These are phyloP conservation scores for Latrodectus geometricus DNA, from an alignment of 1,140 invertebrate genomes.

Conservation along the genomic window DNA sequence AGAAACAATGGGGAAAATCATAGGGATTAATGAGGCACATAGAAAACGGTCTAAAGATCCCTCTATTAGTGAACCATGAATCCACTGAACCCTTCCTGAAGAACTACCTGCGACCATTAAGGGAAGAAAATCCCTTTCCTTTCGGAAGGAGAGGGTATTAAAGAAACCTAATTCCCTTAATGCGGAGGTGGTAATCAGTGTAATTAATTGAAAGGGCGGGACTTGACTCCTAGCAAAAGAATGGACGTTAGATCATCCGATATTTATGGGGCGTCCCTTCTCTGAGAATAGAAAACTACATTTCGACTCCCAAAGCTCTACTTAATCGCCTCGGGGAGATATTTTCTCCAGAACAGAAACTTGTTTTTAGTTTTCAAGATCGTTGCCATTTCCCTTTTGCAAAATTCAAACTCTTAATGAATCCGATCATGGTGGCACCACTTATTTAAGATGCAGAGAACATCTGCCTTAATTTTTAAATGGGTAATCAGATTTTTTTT, in stretches of 20 bases:
- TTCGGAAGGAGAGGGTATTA: neutral
- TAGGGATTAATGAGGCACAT: slow-evolving; percentile 28
- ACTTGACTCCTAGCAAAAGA: slow-evolving; percentile 21
- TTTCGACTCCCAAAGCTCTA: slow-evolving; percentile 4
- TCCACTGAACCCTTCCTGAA: neutral
- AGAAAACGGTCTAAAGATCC: slow-evolving; percentile 28
- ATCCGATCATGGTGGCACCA: too few species aligned
- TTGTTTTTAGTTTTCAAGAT: too few species aligned
- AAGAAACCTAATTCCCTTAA: slow-evolving; percentile 56
- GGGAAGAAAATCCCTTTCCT: neutral
- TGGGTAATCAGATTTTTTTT: too few species aligned
- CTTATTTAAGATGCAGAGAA: too few species aligned
- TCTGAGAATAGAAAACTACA: slow-evolving; percentile 35
- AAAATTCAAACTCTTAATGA: too few species aligned
- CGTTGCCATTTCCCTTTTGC: too few species aligned
- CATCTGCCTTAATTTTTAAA: too few species aligned
- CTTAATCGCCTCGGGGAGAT: slow-evolving; percentile 18
- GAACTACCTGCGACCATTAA: slow-evolving; percentile 41
- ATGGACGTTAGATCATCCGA: slow-evolving; percentile 52
- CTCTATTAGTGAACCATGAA: slow-evolving; percentile 13
- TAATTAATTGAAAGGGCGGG: slow-evolving; percentile 44
- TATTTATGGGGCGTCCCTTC: slow-evolving; percentile 40
- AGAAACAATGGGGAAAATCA: slow-evolving; percentile 41
- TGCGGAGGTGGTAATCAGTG: slow-evolving; percentile 52
- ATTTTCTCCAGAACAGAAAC: neutral